A percentile compares a stretch with the other conserved stretches of the same genome.
phyloP scores from a whole-genome alignment of 2,888 invertebrate genomes.

The Drosophila monieri region DNA sequence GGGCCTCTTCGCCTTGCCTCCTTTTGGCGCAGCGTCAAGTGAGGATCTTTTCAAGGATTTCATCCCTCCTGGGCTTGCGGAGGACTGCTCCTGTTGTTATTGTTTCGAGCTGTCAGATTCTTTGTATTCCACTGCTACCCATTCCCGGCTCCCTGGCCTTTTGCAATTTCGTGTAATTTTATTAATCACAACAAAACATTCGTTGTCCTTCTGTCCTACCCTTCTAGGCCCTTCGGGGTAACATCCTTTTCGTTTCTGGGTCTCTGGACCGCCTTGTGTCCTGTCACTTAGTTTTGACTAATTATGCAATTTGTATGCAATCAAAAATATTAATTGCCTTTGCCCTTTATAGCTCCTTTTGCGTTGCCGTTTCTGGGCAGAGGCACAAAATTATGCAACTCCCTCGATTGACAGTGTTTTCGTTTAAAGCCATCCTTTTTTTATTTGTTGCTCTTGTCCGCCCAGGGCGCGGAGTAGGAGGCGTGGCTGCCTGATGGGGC shows the following conservation, averaged over 20 bases:
- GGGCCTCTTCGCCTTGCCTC: conserved; percentile 24
- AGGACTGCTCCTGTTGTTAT: conserved; percentile 56
- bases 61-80: conserved; percentile 53
- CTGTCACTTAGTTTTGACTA: conserved; percentile 75
- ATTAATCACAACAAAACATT: conserved; percentile 79
- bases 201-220: conserved; percentile 33
- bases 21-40: conserved; percentile 68
- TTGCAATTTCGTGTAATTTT: conserved; percentile 73
- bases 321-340: conserved; percentile 72
- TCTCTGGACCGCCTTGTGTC: conserved; percentile 22
- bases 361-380: background rate
- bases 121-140: conserved; percentile 44
- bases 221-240: conserved; percentile 39
- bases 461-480: conserved; percentile 5
- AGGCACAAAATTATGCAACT: conserved; percentile 31
- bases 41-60: conserved; percentile 71
- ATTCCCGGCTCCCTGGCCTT: conserved; percentile 16
- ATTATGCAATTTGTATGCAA: conserved; percentile 80
- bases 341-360: conserved; percentile 19
- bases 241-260: conserved; percentile 47
- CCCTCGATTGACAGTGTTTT: conserved; percentile 38
- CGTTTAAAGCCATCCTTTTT: conserved; percentile 56
- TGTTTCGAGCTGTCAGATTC: conserved; percentile 72
- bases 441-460: conserved; percentile 60
- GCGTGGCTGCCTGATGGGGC: conserved; percentile 10